These are phyloP conservation scores for Polypedilum pembai DNA, from an alignment of 1,140 invertebrate genomes.

Conservation along the genomic window DNA sequence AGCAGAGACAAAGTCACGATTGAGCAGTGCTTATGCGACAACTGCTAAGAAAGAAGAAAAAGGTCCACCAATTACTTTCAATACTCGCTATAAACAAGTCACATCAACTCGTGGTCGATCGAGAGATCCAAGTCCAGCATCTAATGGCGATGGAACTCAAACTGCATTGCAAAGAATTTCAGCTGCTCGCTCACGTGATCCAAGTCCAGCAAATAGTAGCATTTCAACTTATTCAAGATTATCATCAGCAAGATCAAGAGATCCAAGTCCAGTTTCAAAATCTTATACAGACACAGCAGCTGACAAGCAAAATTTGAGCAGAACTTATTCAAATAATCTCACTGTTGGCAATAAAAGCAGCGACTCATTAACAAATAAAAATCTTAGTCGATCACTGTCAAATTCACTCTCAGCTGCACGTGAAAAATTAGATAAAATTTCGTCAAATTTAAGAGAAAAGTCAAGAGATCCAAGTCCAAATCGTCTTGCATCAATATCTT, in stretches of 20 bases:
- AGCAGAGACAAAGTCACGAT: conserved; percentile 15
- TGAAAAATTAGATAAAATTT: neutral
- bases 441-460: neutral
- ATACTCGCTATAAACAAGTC: neutral
- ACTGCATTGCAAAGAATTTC: conserved; percentile 34
- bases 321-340: neutral
- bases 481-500: conserved; percentile 2
- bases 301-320: neutral
- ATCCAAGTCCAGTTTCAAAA: conserved; percentile 21
- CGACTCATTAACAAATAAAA: neutral
- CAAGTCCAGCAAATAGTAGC: conserved; percentile 32
- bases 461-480: conserved; percentile 10
- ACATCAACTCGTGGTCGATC: conserved; percentile 34
- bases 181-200: conserved; percentile 38
- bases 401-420: neutral
- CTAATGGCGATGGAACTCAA: conserved; percentile 39
- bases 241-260: neutral
- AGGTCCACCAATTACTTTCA: conserved; percentile 17
- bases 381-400: neutral
- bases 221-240: neutral
- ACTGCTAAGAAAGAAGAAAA: neutral
- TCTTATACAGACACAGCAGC: neutral
- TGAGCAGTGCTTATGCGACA: neutral
- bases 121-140: conserved; percentile 41
- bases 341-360: neutral